Base-by-base conservation (phyloP, 2,797 vertebrate genomes). In the Enteromius treurensis region DNA sequence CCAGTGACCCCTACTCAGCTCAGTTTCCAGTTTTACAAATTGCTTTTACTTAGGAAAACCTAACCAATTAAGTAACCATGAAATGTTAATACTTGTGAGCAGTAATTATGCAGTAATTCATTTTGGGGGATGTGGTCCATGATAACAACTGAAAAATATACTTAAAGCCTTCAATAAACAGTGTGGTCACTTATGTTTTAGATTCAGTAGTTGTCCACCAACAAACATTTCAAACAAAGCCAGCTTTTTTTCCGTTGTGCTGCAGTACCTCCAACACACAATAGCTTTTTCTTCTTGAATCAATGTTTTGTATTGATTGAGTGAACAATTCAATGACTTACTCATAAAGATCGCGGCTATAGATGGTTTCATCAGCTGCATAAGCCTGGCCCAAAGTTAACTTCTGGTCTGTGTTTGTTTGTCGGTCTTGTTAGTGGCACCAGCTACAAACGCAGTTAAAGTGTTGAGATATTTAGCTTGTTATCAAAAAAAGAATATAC, bases 21-120 rank as follows among this genome's bases (percentile, higher is more conserved):
- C 53, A 71, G 42, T 79, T 79, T 82, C 40, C 45, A 32, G 55
- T 69, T 82, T 55, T 69, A 77, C 81, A 69, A 77, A 82, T 77
- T 69, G 81, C 49, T 69, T 82, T 82, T 82, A 58, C 62, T 82
- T 82, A n/a, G 26, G 11, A 19, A 23, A 55, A 42, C 21, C 49
- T 8, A 74, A 34, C 29, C 34, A 34, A n/a, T 34, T 49, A 53
- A 51, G 45, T 32, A 73, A 70, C 19, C 26, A 21, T 74, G 26
- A 51, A 21, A 34, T 37, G n/a, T 15, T 37, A 37, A 55, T 1
- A 2, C 19, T 32, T 55, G 21, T 10, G 32, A 45, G 23, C 5
- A 15, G 8, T 14, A 42, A 42, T 4, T 49, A 15, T 7, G 60
- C 55, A 58, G 37, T n/a, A n/a, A 45, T 45, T 45, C 15, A 2